A percentile compares a stretch with the other conserved stretches of the same genome.
Evolutionary conservation across 23 tunicate species (phyloP).

Genomic region (Oikopleura vanhoeffeni): DNA sequence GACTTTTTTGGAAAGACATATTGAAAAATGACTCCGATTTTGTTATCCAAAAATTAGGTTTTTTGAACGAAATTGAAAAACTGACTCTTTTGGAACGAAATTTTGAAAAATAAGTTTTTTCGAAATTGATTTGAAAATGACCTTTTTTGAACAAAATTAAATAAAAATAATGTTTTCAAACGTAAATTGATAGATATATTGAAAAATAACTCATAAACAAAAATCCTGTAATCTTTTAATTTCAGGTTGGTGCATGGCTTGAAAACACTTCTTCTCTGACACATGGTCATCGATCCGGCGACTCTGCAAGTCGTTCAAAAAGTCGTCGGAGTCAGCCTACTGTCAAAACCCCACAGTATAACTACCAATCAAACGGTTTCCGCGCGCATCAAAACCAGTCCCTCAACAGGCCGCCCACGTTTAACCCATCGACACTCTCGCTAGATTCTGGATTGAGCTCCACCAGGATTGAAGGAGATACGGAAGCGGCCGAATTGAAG

Average conservation of each 20-base stretch:
- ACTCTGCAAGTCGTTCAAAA: background rate
- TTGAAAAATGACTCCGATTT: no score
- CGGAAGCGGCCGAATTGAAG: background rate
- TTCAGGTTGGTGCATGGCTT: background rate
- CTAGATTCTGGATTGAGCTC: constrained; percentile 6
- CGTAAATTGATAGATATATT: no score
- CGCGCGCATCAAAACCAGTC: background rate
- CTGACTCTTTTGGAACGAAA: no score
- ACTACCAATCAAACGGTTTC: background rate
- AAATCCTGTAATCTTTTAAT: background rate
- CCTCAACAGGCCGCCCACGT: background rate
- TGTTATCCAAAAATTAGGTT: no score
- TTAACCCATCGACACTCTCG: constrained; percentile 1
- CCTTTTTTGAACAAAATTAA: no score
- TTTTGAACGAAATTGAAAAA: no score
- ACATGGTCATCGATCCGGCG: no score
- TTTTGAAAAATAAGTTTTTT: no score
- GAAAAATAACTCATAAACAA: no score
- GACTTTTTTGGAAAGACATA: no score
- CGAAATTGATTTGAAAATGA: no score
- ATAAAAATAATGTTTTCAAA: no score
- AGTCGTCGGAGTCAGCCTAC: background rate
- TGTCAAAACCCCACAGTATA: background rate
- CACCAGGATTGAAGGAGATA: background rate
- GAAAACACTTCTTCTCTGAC: background rate